phyloP scores from a whole-genome alignment of 2,888 invertebrate species.

The Megamerina dolium region DNA sequence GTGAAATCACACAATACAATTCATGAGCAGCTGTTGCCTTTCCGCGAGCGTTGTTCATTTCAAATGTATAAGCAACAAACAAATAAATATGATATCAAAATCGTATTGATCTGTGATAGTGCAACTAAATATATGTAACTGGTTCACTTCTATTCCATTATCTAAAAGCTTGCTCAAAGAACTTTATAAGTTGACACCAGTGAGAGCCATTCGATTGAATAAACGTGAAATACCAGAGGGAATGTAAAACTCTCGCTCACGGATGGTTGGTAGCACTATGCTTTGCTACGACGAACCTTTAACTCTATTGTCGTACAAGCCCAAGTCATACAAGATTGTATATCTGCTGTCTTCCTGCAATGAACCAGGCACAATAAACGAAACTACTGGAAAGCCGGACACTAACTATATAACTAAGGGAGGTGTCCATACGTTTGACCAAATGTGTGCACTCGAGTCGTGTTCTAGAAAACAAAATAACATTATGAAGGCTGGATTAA shows the following conservation, averaged over 20 bases:
- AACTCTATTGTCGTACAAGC: constrained; percentile 6
- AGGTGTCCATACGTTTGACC: constrained; percentile 3
- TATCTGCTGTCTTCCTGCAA: constrained; percentile 16
- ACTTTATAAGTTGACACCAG: constrained; percentile 10
- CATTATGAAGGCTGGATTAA: too few species aligned
- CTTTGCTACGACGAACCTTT: constrained; percentile 13
- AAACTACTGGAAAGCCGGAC: constrained; percentile 1
- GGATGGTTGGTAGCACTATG: constrained; percentile 15
- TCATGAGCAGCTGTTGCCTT: constrained; percentile 16
- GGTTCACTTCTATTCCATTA: constrained; percentile 7
- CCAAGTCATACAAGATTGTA: constrained; percentile 6
- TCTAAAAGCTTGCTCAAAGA: constrained; percentile 2
- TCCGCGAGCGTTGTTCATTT: constrained; percentile 14
- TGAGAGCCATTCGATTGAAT: constrained; percentile 10
- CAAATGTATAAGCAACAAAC: constrained; percentile 14
- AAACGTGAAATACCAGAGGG: constrained; percentile 10
- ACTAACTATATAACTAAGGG: constrained; percentile 1
- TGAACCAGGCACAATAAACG: constrained; percentile 9
- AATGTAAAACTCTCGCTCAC: constrained; percentile 9
- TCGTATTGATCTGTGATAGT: constrained; percentile 14
- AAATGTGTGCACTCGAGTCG: neutral
- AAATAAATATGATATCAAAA: constrained; percentile 17
- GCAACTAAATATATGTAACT: constrained; percentile 20
- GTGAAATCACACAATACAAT: constrained; percentile 7
- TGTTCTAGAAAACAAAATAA: neutral